Base-by-base conservation (phyloP, 2,113 vertebrate species). In the Leucoraja erinaceus region DNA sequence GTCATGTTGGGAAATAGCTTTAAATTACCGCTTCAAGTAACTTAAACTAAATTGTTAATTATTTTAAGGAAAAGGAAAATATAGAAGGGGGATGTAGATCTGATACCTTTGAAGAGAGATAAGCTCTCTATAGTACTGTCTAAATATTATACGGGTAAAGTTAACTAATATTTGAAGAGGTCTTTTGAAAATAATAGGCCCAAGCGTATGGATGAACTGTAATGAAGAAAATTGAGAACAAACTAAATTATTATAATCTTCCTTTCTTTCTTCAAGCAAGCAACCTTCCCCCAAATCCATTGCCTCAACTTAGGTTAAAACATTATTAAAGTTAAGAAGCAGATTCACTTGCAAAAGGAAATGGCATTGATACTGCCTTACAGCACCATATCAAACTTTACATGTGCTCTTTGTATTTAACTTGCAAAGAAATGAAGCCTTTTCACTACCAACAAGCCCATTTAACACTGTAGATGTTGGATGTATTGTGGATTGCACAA, bases 181-280 rank as follows among this genome's bases (percentile, higher is more conserved):
- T 54, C 68, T 91, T 91, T 91, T 91, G 90, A 74, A 91, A 74
- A 91, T 74, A 68, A 91, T 74, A 91, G 66, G 61, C 33, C 22
- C 28, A 90, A 90, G 31, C 11, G 88, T 10, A 90, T 72, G 90
- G 90, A 16, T 72, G 90, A 91, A 72, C 70, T 25, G 3, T 91
- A 91, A 91, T 70, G 22, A 20, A 47, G 88, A 91, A 91, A 91
- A 91, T 91, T 72, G 68, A 22, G 33, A 90, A 72, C 22, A 33
- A 70, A 90, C 63, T 47, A 70, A 84, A 25, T 90, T 90, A 70
- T 31, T 70, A 10, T 28, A 72, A 70, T 66, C 18, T 72, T 91
- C 20, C 16, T 20, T 47, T 66, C 63, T 6, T 66, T 18, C n/a
- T 47, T 72, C 61, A 11, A 63, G n/a, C 59, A 88, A 63, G 38